Evolutionary conservation across 2,113 vertebrate genomes (phyloP), one percentile per base, ranked within the genome.

Genomic region (Trinectes maculatus): DNA sequence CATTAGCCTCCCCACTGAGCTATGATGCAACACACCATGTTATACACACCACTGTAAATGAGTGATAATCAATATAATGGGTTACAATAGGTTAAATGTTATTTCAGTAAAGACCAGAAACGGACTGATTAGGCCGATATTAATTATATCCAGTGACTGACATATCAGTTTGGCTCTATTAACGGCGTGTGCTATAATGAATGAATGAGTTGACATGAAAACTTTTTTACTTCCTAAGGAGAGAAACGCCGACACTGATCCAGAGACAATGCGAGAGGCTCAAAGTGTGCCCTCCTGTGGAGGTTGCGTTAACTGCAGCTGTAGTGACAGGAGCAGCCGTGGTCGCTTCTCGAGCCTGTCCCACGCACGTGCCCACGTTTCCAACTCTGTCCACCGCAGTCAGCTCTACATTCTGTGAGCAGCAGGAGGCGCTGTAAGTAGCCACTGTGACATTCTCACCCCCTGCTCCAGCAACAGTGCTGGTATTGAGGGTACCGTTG

Each of bases 381-480:
- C 92, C 92, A 2, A 67, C 89, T 22, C 3, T 25, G 37, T 93
- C 91, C 19, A 92, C 83, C 18, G 56, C 83, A 13, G 76, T 24
- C 63, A 93, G 73, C 74, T 79, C 73, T n/a, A 92, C 84, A 11
- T 13, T 78, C 47, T 36, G 60, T 22, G 71, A 84, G 24, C 90
- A 92, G 81, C 91, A 93, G 63, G 91, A 88, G 51, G 89, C 80
- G 2, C 18, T 87, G 74, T 90, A 93, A 21, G 57, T 51, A 1
- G 26, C 80, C 49, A 81, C 31, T 0, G 84, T 91, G 4, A 90
- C 21, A 28, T 85, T 85, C 0, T 83, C 74, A 0, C 71, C 88
- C 8, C 24, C 65, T 1, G 37, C 56, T n/a, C 54, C 83, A 1
- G 62, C 21, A 16, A 8, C 36, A 8, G 56, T 49, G 71, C 56